A percentile compares a stretch with the other conserved stretches of the same genome.
phyloP scores from a whole-genome alignment of 2,797 vertebrate genomes.

The Xiphophorus birchmanni region DNA sequence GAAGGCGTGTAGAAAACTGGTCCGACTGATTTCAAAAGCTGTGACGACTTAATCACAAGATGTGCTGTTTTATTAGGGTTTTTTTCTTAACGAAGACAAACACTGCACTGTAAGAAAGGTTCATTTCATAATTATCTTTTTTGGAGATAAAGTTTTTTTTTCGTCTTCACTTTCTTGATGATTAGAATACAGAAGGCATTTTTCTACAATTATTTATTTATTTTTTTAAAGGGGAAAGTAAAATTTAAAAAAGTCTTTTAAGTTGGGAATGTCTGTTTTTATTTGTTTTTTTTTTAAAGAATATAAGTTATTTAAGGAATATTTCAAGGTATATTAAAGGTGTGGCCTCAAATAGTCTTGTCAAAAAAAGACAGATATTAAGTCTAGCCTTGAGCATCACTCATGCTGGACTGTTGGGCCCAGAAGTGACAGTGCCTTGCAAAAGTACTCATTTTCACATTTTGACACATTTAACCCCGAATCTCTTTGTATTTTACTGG shows the following conservation, averaged over 20 bases:
- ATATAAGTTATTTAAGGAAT: neutral
- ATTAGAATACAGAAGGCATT: neutral
- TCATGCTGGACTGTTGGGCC: neutral
- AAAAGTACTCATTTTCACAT: neutral
- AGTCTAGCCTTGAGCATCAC: neutral
- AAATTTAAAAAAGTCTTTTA: neutral
- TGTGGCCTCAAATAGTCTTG: neutral
- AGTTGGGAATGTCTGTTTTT: neutral
- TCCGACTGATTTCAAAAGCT: neutral
- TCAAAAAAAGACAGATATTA: neutral
- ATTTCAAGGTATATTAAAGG: neutral
- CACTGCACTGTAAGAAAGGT: neutral
- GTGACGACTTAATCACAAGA: neutral
- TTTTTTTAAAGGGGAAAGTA: neutral
- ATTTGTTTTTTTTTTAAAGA: neutral
- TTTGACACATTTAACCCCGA: neutral
- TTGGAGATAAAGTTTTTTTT: neutral
- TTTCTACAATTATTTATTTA: neutral
- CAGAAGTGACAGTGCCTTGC: neutral
- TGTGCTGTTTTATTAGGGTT: neutral
- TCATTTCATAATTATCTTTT: neutral
- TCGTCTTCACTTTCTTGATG: neutral
- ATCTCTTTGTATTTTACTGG: neutral
- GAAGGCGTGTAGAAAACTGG: slow-evolving; percentile 6
- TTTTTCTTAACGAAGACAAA: neutral